Evolutionary conservation across 2,113 vertebrate genomes (phyloP).

Genomic region (Eleginops maclovinus): DNA sequence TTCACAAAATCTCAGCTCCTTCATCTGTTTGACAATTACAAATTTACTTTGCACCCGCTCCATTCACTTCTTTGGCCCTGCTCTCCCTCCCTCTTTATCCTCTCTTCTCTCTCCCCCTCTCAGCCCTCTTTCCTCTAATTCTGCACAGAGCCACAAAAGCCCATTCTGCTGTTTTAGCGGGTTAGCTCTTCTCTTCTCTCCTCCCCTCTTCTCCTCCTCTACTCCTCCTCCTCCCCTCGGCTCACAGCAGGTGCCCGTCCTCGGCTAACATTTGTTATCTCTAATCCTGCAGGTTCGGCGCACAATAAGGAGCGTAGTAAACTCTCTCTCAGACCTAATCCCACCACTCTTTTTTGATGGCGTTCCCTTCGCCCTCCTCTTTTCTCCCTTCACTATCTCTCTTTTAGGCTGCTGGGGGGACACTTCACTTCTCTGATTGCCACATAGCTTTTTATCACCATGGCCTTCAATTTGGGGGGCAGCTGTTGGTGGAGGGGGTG

Average conservation of each 20-base stretch:
- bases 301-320: constrained; percentile 83
- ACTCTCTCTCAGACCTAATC: constrained; percentile 84
- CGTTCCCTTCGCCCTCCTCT: constrained; percentile 67
- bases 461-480: constrained; percentile 76
- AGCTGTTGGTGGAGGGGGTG: constrained; percentile 68
- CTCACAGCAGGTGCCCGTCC: constrained; percentile 82
- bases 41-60: constrained; percentile 70
- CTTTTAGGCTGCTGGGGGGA: constrained; percentile 71
- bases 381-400: constrained; percentile 76
- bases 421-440: constrained; percentile 81
- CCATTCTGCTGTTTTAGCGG: constrained; percentile 76
- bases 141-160: constrained; percentile 74
- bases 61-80: constrained; percentile 48
- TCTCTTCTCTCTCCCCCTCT: constrained; percentile 30
- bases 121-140: constrained; percentile 60
- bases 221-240: constrained; percentile 56
- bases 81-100: constrained; percentile 46
- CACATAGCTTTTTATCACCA: constrained; percentile 79
- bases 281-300: constrained; percentile 84
- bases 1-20: constrained; percentile 63
- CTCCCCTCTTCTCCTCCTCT: constrained; percentile 36
- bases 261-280: constrained; percentile 85
- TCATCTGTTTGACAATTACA: constrained; percentile 78
- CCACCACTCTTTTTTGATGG: constrained; percentile 80
- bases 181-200: constrained; percentile 58